Base-by-base conservation (phyloP, 1,140 invertebrate genomes). In the Atta colombica region DNA sequence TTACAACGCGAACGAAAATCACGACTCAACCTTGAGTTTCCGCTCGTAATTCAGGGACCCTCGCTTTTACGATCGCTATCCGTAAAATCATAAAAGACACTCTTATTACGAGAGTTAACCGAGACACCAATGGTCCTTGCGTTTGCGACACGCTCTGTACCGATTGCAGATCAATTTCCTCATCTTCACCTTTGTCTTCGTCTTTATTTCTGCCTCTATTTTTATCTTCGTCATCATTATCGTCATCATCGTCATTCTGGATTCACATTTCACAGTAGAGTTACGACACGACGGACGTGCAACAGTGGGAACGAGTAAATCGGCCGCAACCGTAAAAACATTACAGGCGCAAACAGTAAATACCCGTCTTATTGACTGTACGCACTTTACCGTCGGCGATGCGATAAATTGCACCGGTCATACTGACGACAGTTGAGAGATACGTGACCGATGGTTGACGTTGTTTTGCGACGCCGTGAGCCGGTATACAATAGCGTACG, bases 311-410 rank as follows among this genome's bases (percentile, higher is more conserved):
- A 55, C 63, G 61, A n/a, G 0, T n/a, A 18, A 35, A 61, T 31
- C 25, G 53, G 16, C 55, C 68, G 69, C 55, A 55, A 61, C 69
- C 69, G 80, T 84, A 84, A 84, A 69, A 84, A 84, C 25, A 71
- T 49, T 49, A 60, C 68, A 25, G 80, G 49, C 71, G 12, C 31
- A 65, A 84, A 77, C 78, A 63, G 68, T 61, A 60, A 89, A 78
- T 63, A 61, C n/a, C 55, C 25, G 84, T 72, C 87, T 86, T 86
- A 88, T 86, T 77, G 84, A 71, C 58, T 39, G 74, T 53, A 86
- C 74, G 87, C 78, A 86, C 72, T 65, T 88, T 71, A 63, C 60
- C 60, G 58, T 58, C 61, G 75, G 49, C 68, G 77, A 35, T 71
- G 66, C 65, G 78, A 10, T 53, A 84, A 85, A 85, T 66, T 78